phyloP scores from a whole-genome alignment of 2,797 vertebrate species.

The Acrossocheilus wenchowensis region DNA sequence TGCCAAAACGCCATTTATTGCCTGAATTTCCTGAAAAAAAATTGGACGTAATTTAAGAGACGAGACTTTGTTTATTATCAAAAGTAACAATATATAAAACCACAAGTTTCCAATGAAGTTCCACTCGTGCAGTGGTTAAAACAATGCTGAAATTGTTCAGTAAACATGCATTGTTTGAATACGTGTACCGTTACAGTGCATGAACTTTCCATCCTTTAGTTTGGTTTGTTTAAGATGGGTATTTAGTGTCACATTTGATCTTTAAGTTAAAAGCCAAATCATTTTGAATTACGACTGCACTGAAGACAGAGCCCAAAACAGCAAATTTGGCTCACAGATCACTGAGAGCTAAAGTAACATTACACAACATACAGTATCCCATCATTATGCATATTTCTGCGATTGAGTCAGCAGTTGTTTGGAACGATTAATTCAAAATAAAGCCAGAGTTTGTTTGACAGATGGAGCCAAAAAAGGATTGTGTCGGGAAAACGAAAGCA shows the following conservation, averaged over 20 bases:
- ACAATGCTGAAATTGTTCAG: not conserved
- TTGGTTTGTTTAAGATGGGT: slow-evolving; percentile 58
- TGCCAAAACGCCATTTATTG: too few relatives aligned
- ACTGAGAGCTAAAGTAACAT: not conserved
- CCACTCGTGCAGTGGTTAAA: not conserved
- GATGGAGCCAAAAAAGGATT: slow-evolving; percentile 1
- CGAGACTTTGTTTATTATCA: too few relatives aligned
- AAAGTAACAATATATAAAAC: too few relatives aligned
- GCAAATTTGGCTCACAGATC: not conserved
- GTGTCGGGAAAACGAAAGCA: slow-evolving; percentile 32
- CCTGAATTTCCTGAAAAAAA: too few relatives aligned
- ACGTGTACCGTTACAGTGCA: not conserved
- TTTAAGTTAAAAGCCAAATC: not conserved
- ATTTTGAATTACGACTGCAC: not conserved
- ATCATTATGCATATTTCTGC: not conserved
- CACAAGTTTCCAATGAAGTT: too few relatives aligned
- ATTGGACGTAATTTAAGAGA: too few relatives aligned
- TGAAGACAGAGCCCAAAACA: not conserved
- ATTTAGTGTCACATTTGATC: slow-evolving; percentile 68
- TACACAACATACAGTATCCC: slow-evolving; percentile 9
- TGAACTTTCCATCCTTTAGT: not conserved
- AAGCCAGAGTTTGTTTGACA: not conserved
- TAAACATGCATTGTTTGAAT: not conserved
- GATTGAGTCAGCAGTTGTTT: slow-evolving; percentile 11
- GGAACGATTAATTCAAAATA: not conserved